phyloP scores from a whole-genome alignment of 2,797 vertebrate species.

The Discoglossus pictus region DNA sequence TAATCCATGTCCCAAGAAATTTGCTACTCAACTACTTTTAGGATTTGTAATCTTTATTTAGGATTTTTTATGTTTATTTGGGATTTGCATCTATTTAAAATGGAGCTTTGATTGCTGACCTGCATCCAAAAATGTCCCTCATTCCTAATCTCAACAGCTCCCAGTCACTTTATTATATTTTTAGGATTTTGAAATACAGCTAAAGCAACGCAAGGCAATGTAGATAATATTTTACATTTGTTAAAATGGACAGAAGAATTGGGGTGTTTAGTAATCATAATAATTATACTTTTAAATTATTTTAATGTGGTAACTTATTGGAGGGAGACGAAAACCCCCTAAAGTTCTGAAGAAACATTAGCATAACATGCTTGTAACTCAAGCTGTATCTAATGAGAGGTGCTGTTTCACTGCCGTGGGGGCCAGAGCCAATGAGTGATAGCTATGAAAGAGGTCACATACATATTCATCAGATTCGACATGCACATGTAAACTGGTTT shows the following conservation, averaged over 20 bases:
- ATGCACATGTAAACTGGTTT: conserved; percentile 94
- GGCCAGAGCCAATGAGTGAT: conserved; percentile 80
- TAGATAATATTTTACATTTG: conserved; percentile 15
- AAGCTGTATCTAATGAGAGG: conserved; percentile 92
- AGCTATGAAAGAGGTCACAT: conserved; percentile 97
- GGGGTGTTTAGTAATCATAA: conserved; percentile 44
- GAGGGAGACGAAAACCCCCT: conserved; percentile 75
- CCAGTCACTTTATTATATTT: too few relatives aligned
- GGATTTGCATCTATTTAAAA: too few relatives aligned
- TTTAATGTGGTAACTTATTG: conserved; percentile 73
- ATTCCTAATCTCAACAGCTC: too few relatives aligned
- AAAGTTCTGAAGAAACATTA: conserved; percentile 80
- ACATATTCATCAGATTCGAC: conserved; percentile 98
- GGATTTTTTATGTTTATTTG: too few relatives aligned
- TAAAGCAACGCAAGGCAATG: conserved; percentile 31
- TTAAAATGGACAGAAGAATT: conserved; percentile 31
- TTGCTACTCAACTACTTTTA: too few relatives aligned
- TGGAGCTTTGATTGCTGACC: too few relatives aligned
- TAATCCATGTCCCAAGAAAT: too few relatives aligned
- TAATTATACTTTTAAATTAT: conserved; percentile 77
- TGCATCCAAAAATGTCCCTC: too few relatives aligned
- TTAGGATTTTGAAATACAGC: too few relatives aligned
- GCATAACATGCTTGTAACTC: conserved; percentile 84
- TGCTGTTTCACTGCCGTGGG: conserved; percentile 83
- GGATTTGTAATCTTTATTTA: too few relatives aligned